These are phyloP conservation scores for Cordilura impudica DNA, from an alignment of 2,888 invertebrate species.

Conservation along the genomic window DNA sequence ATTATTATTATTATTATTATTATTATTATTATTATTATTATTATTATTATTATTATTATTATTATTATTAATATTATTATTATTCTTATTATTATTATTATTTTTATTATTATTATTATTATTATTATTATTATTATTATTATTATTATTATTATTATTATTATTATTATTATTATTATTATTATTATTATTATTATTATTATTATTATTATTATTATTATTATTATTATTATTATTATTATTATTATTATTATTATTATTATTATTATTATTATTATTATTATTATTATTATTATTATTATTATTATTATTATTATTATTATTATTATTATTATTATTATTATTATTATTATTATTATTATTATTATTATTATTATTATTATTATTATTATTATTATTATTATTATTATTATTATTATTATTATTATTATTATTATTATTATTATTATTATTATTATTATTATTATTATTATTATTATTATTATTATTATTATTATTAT, in stretches of 20 bases:
- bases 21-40: slow-evolving; percentile 30
- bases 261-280: slow-evolving; percentile 4
- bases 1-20: slow-evolving; percentile 18
- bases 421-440: background rate
- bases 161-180: background rate
- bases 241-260: slow-evolving; percentile 1
- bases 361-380: background rate
- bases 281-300: slow-evolving; percentile 5
- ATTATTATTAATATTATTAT: slow-evolving; percentile 39
- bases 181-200: slow-evolving; percentile 11
- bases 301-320: background rate
- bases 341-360: slow-evolving; percentile 1
- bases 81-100: no score
- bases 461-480: slow-evolving; percentile 6
- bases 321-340: slow-evolving; percentile 12
- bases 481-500: slow-evolving; percentile 8
- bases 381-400: slow-evolving; percentile 3
- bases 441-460: background rate
- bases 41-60: slow-evolving; percentile 36
- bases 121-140: slow-evolving; percentile 5
- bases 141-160: slow-evolving; percentile 2
- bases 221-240: background rate
- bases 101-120: slow-evolving; percentile 24
- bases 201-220: slow-evolving; percentile 3
- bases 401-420: slow-evolving; percentile 2